Evolutionary conservation across 2,888 invertebrate genomes (phyloP), one percentile per base, ranked within the genome.

Genomic region (Epinotia demarniana): DNA sequence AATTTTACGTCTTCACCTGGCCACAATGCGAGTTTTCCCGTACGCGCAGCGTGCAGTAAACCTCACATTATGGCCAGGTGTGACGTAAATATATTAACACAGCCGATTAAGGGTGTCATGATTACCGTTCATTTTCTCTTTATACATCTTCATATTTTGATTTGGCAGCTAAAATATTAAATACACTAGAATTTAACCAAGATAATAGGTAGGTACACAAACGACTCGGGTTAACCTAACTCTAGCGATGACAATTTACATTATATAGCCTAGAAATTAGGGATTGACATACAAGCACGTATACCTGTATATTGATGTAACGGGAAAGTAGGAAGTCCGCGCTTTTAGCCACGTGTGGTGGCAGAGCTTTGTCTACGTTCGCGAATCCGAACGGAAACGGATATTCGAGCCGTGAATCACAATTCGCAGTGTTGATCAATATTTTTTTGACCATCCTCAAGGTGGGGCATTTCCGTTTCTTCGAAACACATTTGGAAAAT

Each of bases 351-450:
- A 64, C 66, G 60, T 75, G 55, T 66, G 64, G 75, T 66, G 64
- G 75, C 49, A 8, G 55, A 67, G 71, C 75, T 75, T 75, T 62
- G 71, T 67, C 71, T 60, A 70, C 63, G 19, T 39, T 27, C 78
- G 80, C 81, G 75, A 84, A 84, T 82, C 82, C 80, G 75, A 82
- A 80, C 83, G 87, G 88, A 87, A 88, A 79, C 85, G 85, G 84
- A 86, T 84, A 85, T 83, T 81, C 84, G 83, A 80, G 80, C 79
- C 77, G 73, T 82, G 86, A 85, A 87, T 87, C 80, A 80, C 81
- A 84, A 85, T 82, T 81, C 75, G 80, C 74, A 53, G 19, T 60
- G 60, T 69, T 16, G 19, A 27, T 58, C 19, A 19, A 67, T 19
- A 43, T 67, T 61, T 72, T 39, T 72, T 66, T 61, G 57, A 46